Evolutionary conservation across 2,797 vertebrate genomes (phyloP), one percentile per base, ranked within the genome.

Genomic region (Poecile montanus): DNA sequence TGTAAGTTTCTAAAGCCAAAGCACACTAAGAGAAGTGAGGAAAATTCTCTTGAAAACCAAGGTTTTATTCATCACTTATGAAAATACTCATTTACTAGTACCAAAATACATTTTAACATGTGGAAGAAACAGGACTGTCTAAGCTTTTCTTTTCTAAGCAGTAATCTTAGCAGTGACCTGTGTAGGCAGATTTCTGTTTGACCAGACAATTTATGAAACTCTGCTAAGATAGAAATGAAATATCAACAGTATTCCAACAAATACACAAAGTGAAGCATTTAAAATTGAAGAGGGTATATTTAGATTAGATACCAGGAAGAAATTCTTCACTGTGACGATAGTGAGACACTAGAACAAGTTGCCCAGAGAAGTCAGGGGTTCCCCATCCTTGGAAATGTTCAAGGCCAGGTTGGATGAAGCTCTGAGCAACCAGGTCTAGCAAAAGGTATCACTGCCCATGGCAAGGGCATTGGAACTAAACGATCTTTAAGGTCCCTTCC

Each of bases 21-120:
- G 32, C 1, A 4, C 23, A n/a, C 30, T 34, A 68, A 72, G 13
- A 83, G 56, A 62, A 70, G 34, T 1, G 4, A 85, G 42, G 18
- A 73, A 79, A 91, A 74, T 25, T 60, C 40, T 56, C 72, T 40
- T 76, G 66, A 93, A 96, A 91, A 91, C 32, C 84, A 80, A 58
- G 29, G 50, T 62, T 80, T 77, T 80, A 76, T 85, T 91, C 32
- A 89, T 60, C 36, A n/a, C 44, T 82, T 86, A 47, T 0, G 8
- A 92, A 91, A 92, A 81, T 36, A 94, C 36, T 92, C 1, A 44
- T 85, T 88, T 74, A 50, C 50, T 60, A 73, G 26, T 34, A 87
- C 57, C 29, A 70, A 93, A 91, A 91, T 38, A 68, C 17, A 66
- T 73, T 78, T 91, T 48, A 72, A 81, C 15, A 63, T 0, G 1